Base-by-base conservation (phyloP, 2,888 invertebrate species). In the Pseudococcus viburni region DNA sequence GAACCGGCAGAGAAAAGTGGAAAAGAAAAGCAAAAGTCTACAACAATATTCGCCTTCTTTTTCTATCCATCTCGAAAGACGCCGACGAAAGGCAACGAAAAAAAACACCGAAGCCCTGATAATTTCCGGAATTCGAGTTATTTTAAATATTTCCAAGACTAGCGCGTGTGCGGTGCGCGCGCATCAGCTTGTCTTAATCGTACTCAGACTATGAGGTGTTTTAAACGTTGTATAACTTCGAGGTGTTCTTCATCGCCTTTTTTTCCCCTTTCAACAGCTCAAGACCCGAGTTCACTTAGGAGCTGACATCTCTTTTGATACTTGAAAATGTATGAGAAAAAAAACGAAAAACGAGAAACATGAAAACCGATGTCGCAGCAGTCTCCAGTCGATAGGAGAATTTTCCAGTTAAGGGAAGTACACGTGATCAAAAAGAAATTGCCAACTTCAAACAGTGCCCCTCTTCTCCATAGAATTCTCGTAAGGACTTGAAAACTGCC, bases 41-140 rank as follows among this genome's bases (percentile, higher is more conserved):
- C 55, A n/a, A 55, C 55, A 55, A 55, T 55, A n/a, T 55, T 51
- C 55, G 12, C 15, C n/a, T n/a, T 6, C n/a, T n/a, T n/a, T 55
- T n/a, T 7, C 12, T 15, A n/a, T 55, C 12, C 12, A 51, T 15
- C 15, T n/a, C 9, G 19, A 11, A 64, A 19, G 0, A 64, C n/a
- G n/a, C 11, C 64, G 64, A 64, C 64, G 64, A 64, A 64, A 22
- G 26, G 68, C 22, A 26, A 26, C 19, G 15, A 26, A 55, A 55
- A 17, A n/a, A 17, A 55, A 55, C 55, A 55, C 55, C 48, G 8
- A n/a, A 55, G 55, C 8, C 55, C n/a, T 68, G 26, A 68, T 68
- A 68, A 68, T 68, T 68, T 68, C 68, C 68, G 68, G 26, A 68
- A 68, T 68, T 68, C 68, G 68, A 68, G 68, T 68, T 7, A 68